Evolutionary conservation across 2,888 invertebrate genomes (phyloP), one percentile per base, ranked within the genome.

Genomic region (Rhingia rostrata): DNA sequence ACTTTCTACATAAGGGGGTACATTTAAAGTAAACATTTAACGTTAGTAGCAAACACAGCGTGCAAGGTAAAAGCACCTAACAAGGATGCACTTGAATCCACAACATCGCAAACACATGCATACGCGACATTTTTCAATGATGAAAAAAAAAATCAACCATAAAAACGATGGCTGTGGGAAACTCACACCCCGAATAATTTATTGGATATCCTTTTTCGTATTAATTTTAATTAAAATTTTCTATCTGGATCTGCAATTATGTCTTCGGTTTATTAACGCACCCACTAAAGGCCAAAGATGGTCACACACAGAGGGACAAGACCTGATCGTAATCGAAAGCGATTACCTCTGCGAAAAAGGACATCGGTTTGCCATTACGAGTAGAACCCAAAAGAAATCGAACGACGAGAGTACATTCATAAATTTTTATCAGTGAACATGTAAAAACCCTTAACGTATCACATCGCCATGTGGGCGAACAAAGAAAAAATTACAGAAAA

Each of bases 311-410:
- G 47, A 58, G 58, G 22, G 22, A 22, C 22, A 22, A 22, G 2
- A 22, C 1, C 22, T 22, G 22, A 22, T 22, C 22, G 22, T 2
- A 22, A 22, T 22, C 22, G 22, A 22, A 22, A 22, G 22, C 39
- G 41, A 60, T 41, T 37, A 12, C 45, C 12, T 41, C 49, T n/a
- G 10, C 12, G 3, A 12, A 4, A 41, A 56, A 49, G 64, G 41
- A 72, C 77, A 77, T 61, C 53, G 54, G 53, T 72, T 72, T 54
- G 47, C 47, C 67, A 82, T 82, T 66, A 66, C 60, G 49, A 43
- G 7, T 2, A n/a, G 10, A 7, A 9, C 32, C 14, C 39, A 4
- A 6, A 54, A 43, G n/a, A 6, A 33, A 32, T 33, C 10, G 49
- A 39, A 73, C 49, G 35, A 30, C 9, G 12, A 47, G 32, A 37